These are phyloP conservation scores for Gambusia affinis DNA, from an alignment of 2,113 vertebrate genomes.

Conservation along the genomic window DNA sequence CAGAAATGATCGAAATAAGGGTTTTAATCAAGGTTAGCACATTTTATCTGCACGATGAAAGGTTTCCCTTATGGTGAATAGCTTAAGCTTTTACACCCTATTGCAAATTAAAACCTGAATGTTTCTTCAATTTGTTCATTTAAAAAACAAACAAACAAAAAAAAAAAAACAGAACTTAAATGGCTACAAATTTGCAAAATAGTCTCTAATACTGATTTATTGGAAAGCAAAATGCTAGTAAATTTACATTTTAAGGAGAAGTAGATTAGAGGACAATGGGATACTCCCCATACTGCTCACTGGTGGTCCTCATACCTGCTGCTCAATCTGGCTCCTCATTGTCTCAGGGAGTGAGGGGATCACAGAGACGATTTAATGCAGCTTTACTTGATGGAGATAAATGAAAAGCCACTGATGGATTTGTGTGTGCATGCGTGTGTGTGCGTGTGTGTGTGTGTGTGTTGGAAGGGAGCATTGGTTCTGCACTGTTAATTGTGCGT, in stretches of 20 bases:
- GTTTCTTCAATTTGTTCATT: neutral
- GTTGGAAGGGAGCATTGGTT: conserved; percentile 39
- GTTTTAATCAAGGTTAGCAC: too few species aligned
- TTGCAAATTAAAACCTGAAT: neutral
- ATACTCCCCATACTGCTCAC: conserved; percentile 17
- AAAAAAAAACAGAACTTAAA: neutral
- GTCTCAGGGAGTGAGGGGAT: conserved; percentile 68
- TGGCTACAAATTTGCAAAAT: neutral
- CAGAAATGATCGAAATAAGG: too few species aligned
- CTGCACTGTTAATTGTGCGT: conserved; percentile 75
- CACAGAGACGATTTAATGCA: conserved; percentile 71
- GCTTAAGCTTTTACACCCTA: neutral
- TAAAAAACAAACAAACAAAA: too few species aligned
- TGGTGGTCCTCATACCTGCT: conserved; percentile 65
- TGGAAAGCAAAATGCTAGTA: conserved; percentile 6
- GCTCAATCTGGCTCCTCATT: conserved; percentile 69
- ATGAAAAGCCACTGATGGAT: conserved; percentile 80
- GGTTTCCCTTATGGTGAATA: too few species aligned
- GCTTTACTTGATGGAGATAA: conserved; percentile 71
- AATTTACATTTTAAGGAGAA: conserved; percentile 17
- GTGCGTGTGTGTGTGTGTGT: conserved; percentile 48
- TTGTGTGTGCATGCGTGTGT: conserved; percentile 46
- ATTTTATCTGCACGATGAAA: too few species aligned
- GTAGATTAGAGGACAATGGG: conserved; percentile 31
- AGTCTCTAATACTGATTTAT: conserved; percentile 3